Percentiles rank a stretch among this genome's conserved stretches.
Conservation (phyloP, 1,140 invertebrate genomes). For the Sarcophaga peregrina region DNA sequence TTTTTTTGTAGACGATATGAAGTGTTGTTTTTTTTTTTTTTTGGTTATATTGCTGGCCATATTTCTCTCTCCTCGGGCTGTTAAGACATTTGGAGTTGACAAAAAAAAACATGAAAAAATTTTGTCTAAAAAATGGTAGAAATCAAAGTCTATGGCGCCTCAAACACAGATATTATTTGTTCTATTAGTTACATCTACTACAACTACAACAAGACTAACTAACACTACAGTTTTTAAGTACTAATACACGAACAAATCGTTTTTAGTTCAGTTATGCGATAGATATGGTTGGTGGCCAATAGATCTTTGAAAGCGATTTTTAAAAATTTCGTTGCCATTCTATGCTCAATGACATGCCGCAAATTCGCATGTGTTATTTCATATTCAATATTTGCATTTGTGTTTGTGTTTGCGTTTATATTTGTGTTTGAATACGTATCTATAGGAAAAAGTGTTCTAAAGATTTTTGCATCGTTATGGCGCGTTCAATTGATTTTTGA, state of each 20-base stretch:
- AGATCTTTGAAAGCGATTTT: conserved; percentile 2
- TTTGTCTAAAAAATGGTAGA: conserved; percentile 23
- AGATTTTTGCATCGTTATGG: neutral
- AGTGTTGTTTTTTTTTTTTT: neutral
- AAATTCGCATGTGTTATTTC: conserved; percentile 37
- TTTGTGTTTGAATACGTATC: too few relatives aligned
- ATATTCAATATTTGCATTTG: neutral
- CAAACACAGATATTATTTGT: neutral
- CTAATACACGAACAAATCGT: neutral
- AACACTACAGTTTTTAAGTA: too few relatives aligned
- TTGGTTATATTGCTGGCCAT: neutral
- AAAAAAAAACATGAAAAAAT: neutral
- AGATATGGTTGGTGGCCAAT: conserved; percentile 19
- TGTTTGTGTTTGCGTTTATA: neutral
- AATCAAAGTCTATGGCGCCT: conserved; percentile 23
- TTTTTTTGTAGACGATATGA: neutral
- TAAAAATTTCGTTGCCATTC: neutral
- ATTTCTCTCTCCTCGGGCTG: neutral
- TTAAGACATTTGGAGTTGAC: too few relatives aligned
- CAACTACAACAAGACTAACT: neutral
- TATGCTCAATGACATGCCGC: conserved; percentile 35
- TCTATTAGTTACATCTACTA: neutral
- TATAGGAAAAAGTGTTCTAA: neutral
- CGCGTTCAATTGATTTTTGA: neutral
- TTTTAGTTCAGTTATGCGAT: neutral